A percentile compares a stretch with the other conserved stretches of the same genome.
Evolutionary conservation across 35 echinoderm and acorn worm species (phyloP).

Genomic region (Lytechinus variegatus): DNA sequence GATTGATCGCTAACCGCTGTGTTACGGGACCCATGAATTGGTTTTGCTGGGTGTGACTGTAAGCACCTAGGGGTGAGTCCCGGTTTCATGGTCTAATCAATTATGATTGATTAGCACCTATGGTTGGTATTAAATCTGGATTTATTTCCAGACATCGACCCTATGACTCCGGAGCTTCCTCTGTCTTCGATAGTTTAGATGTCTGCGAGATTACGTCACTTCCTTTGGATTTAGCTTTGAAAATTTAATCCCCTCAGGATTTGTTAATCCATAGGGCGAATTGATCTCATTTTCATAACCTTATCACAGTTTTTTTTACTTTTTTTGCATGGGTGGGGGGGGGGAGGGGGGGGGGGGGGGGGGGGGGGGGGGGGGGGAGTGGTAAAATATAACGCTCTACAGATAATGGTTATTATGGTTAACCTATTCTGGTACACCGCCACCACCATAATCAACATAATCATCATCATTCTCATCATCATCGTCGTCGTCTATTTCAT

Average conservation of each 20-base stretch:
- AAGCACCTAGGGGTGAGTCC: background rate
- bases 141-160: background rate
- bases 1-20: no score
- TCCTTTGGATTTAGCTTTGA: background rate
- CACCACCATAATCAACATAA: no score
- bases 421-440: no score
- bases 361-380: no score
- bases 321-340: no score
- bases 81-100: background rate
- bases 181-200: background rate
- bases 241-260: background rate
- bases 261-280: background rate
- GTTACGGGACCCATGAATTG: background rate
- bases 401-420: no score
- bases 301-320: background rate
- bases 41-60: background rate
- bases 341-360: no score
- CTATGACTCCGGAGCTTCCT: background rate
- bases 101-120: slow-evolving; percentile 1
- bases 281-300: background rate
- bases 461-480: no score
- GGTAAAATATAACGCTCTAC: no score
- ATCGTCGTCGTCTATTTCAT: background rate
- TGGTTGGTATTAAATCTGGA: background rate
- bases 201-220: background rate